These are phyloP conservation scores for Trematocara nigrifrons DNA, from an alignment of 2,113 vertebrate species.

Conservation along the genomic window DNA sequence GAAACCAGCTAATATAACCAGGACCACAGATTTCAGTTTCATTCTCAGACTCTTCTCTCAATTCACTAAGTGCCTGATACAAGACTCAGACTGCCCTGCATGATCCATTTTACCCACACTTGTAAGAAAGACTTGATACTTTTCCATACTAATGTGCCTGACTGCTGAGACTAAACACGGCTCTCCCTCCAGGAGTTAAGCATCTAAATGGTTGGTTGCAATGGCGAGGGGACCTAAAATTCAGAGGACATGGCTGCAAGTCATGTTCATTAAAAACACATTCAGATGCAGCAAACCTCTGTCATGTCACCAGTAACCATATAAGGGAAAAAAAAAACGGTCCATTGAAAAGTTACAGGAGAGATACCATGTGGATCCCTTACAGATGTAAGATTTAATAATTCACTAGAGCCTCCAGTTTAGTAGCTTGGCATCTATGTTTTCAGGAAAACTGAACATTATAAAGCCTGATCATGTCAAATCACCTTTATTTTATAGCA, in stretches of 20 bases:
- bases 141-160: neutral
- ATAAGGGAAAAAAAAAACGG: neutral
- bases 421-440: neutral
- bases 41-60: neutral
- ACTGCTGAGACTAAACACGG: neutral
- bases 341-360: neutral
- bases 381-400: neutral
- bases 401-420: neutral
- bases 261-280: neutral
- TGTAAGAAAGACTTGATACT: neutral
- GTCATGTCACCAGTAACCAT: neutral
- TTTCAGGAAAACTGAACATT: neutral
- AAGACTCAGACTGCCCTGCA: neutral
- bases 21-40: neutral
- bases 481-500: neutral
- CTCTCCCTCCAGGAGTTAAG: neutral
- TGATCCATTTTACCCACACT: neutral
- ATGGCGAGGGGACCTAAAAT: neutral
- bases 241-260: neutral
- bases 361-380: neutral
- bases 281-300: neutral
- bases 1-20: neutral
- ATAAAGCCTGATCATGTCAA: neutral
- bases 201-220: neutral
- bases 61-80: neutral